Base-by-base conservation (phyloP, 2,113 vertebrate genomes). In the Plecturocebus donacophilus region DNA sequence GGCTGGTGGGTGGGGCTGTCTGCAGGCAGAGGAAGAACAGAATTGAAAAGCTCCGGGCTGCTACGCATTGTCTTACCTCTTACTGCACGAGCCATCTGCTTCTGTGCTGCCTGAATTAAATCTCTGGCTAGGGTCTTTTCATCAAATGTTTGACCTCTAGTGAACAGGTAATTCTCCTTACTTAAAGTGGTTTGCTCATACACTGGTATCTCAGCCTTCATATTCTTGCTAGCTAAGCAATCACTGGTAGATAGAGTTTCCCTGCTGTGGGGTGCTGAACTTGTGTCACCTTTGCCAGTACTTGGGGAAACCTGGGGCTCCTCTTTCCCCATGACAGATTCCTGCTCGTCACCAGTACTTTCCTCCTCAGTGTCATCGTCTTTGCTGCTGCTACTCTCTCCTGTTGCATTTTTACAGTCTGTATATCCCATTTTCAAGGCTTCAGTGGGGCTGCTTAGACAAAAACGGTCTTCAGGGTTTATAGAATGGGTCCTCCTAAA, bases 81-180 rank as follows among this genome's bases (percentile, higher is more conserved):
- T 98, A 97, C 98, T 0, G 98, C 98, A 5, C 99, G 98, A n/a
- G 98, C 98, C 97, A 98, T 97, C 80, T 99, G 98, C 97, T 99
- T 98, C 79, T 99, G 99, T 8, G 99, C 98, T 1, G 98, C 99
- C 61, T 99, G 98, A 87, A 99, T 97, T 71, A 99, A 98, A 98
- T 99, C 99, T 98, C 99, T 99, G 95, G 99, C 99, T 96, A 99
- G 95, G 7, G 92, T 27, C 0, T 98, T 90, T 71, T 98, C 97
- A 1, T 97, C 98, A 3, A 96, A 94, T 0, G 93, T 97, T 58
- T 96, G 88, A 93, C 95, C 23, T 91, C 97, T 81, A 61, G 95
- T 12, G 89, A 98, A 93, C 11, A 92, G 71, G 2, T 85, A 47
- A 25, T 8, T 95, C 47, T 98, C 99, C 96, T 98, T 98, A 96